Evolutionary conservation across 2,113 vertebrate species (phyloP).

Genomic region (Cottus gobio): DNA sequence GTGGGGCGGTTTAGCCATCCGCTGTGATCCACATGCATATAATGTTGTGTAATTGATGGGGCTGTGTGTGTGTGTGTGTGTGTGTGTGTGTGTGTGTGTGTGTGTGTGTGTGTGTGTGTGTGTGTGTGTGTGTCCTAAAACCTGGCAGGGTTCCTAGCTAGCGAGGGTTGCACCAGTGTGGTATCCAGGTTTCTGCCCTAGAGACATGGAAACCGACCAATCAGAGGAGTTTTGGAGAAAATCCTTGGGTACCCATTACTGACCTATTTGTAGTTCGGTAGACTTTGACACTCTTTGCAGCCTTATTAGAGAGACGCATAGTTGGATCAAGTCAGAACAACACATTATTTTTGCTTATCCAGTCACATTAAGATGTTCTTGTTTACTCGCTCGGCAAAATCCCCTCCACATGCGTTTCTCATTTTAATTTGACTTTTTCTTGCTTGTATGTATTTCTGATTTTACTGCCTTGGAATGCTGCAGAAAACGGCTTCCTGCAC

Average conservation of each 20-base stretch:
- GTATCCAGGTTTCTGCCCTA: conserved; percentile 60
- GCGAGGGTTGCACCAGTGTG: conserved; percentile 30
- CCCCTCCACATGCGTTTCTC: background rate
- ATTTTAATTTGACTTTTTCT: conserved; percentile 6
- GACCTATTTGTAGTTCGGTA: conserved; percentile 64
- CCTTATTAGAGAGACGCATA: background rate
- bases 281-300: conserved; percentile 42
- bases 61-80: conserved; percentile 20
- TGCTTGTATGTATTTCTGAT: conserved; percentile 8
- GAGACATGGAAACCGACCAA: conserved; percentile 54
- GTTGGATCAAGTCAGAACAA: background rate
- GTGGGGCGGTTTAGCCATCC: background rate
- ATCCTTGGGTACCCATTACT: conserved; percentile 58
- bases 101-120: conserved; percentile 7
- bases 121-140: conserved; percentile 20
- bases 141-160: conserved; percentile 50
- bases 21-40: background rate
- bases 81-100: conserved; percentile 13
- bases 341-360: background rate
- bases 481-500: conserved; percentile 26
- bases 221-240: conserved; percentile 58
- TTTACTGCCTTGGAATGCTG: conserved; percentile 18
- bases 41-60: conserved; percentile 16
- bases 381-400: background rate
- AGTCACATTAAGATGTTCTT: background rate